phyloP scores from a whole-genome alignment of 1,140 invertebrate genomes.

The Orussus abietinus region DNA sequence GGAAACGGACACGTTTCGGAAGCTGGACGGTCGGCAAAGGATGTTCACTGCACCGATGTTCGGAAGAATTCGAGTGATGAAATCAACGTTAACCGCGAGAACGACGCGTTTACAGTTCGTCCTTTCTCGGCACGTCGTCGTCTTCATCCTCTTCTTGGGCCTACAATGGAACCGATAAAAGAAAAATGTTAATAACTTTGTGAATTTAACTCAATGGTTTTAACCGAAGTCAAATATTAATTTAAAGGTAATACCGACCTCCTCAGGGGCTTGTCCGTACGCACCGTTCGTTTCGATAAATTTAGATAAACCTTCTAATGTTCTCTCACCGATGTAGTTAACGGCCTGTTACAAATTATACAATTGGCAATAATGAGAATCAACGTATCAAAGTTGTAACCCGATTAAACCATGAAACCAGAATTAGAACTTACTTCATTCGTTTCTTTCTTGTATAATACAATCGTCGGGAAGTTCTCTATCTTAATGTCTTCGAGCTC shows the following conservation, averaged over 20 bases:
- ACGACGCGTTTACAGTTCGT: slow-evolving; percentile 64
- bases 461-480: slow-evolving; percentile 94
- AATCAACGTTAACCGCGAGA: too few species aligned
- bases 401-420: slow-evolving; percentile 3
- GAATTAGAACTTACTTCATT: slow-evolving; percentile 68
- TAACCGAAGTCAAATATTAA: neutral
- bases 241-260: slow-evolving; percentile 58
- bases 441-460: slow-evolving; percentile 87
- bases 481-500: slow-evolving; percentile 95
- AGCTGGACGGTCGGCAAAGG: too few species aligned
- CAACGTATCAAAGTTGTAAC: slow-evolving; percentile 11
- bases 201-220: neutral
- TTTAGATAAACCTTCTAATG: slow-evolving; percentile 86
- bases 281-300: slow-evolving; percentile 83
- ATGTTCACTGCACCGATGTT: too few species aligned
- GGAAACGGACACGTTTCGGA: too few species aligned
- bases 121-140: slow-evolving; percentile 63
- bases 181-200: neutral
- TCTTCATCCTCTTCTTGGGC: slow-evolving; percentile 62
- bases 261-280: slow-evolving; percentile 61
- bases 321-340: slow-evolving; percentile 93
- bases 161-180: slow-evolving; percentile 34
- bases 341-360: slow-evolving; percentile 61
- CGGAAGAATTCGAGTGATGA: too few species aligned
- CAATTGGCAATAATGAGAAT: slow-evolving; percentile 1